Evolutionary conservation across 92 coral and sea anemone genomes (phyloP).

Genomic region (Parazoanthus darwini): DNA sequence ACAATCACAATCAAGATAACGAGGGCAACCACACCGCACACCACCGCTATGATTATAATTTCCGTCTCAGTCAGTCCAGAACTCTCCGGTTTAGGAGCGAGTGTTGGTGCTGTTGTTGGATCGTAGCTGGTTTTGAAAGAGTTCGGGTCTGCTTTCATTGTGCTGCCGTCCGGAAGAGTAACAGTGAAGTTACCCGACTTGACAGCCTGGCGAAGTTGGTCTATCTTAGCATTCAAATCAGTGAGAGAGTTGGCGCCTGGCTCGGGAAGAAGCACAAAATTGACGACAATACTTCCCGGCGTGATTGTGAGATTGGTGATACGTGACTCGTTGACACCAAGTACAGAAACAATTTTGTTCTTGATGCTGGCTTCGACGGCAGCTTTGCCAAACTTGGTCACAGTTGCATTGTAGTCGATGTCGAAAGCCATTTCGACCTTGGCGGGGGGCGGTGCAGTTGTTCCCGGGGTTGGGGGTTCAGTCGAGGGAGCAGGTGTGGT

Average conservation of each 20-base stretch:
- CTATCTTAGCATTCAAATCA: slow-evolving; percentile 28
- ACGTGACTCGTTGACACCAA: slow-evolving; percentile 47
- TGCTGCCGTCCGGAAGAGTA: slow-evolving; percentile 50
- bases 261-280: slow-evolving; percentile 47
- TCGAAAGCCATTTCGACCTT: slow-evolving; percentile 25
- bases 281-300: slow-evolving; percentile 67
- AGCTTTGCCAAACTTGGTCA: slow-evolving; percentile 30
- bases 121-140: slow-evolving; percentile 43
- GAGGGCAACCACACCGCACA: slow-evolving; percentile 56
- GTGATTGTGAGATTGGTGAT: slow-evolving; percentile 46
- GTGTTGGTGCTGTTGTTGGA: slow-evolving; percentile 1
- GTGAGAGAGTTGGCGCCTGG: slow-evolving; percentile 27
- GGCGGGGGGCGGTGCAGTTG: slow-evolving; percentile 13
- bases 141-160: slow-evolving; percentile 52
- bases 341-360: slow-evolving; percentile 18
- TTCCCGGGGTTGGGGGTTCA: neutral
- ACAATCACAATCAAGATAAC: slow-evolving; percentile 51
- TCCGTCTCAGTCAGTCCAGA: slow-evolving; percentile 55
- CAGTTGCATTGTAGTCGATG: slow-evolving; percentile 25
- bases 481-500: slow-evolving; percentile 25
- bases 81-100: slow-evolving; percentile 28
- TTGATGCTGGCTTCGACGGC: slow-evolving; percentile 26
- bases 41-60: slow-evolving; percentile 66
- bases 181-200: slow-evolving; percentile 51
- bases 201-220: slow-evolving; percentile 46